Evolutionary conservation across 2,797 vertebrate genomes (phyloP).

Genomic region (Zenarchopterus dispar): DNA sequence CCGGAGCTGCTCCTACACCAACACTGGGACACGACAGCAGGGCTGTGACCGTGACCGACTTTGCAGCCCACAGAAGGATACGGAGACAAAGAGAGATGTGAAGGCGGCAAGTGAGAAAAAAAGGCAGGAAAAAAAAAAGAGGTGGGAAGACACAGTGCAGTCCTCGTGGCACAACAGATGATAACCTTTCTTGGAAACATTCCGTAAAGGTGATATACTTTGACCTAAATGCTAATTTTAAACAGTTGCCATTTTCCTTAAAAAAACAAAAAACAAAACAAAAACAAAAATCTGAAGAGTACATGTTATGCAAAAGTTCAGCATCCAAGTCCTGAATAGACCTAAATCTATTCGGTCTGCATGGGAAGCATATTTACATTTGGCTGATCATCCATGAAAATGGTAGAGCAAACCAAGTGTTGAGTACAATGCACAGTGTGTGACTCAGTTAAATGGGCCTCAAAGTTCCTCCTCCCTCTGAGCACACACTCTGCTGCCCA

Average conservation of each 20-base stretch:
- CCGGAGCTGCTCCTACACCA: constrained; percentile 55
- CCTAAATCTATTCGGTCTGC: constrained; percentile 56
- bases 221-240: constrained; percentile 81
- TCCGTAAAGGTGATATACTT: constrained; percentile 66
- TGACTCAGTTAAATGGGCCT: constrained; percentile 67
- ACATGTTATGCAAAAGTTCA: constrained; percentile 51
- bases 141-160: constrained; percentile 55
- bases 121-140: constrained; percentile 41
- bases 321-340: constrained; percentile 47
- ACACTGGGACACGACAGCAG: constrained; percentile 64
- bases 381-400: constrained; percentile 65
- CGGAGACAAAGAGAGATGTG: constrained; percentile 70
- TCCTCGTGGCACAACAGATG: constrained; percentile 55
- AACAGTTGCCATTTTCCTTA: constrained; percentile 45
- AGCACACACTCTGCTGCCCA: constrained; percentile 69
- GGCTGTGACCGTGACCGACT: constrained; percentile 83
- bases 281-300: constrained; percentile 36
- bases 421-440: constrained; percentile 66
- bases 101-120: constrained; percentile 54
- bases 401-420: constrained; percentile 51
- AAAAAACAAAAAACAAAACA: constrained; percentile 3
- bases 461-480: constrained; percentile 51
- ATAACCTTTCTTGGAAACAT: constrained; percentile 75
- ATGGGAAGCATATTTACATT: constrained; percentile 63
- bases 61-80: constrained; percentile 77